Evolutionary conservation across 2,888 invertebrate genomes (phyloP).

Genomic region (Habrosyne pyritoides): DNA sequence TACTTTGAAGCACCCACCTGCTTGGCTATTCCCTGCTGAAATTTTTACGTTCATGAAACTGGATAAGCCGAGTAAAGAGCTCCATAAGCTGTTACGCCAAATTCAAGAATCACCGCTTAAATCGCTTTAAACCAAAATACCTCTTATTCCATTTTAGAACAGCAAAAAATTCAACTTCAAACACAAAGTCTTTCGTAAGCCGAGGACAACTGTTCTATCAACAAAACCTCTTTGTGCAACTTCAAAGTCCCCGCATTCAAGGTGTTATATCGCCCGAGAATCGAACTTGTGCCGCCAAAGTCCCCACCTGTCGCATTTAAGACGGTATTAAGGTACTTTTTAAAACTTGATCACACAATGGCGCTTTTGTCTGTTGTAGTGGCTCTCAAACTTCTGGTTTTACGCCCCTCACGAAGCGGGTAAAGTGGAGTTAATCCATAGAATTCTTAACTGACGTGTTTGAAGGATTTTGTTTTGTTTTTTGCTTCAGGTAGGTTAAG

Average conservation of each 20-base stretch:
- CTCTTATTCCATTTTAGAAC: too few relatives aligned
- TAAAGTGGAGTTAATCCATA: background rate
- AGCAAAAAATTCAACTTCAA: background rate
- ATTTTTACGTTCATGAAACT: too few relatives aligned
- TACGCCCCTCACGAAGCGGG: background rate
- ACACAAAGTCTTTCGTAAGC: background rate
- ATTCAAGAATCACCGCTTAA: too few relatives aligned
- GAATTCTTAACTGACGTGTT: background rate
- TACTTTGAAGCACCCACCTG: too few relatives aligned
- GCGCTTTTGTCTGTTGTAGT: conserved; percentile 2
- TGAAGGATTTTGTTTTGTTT: too few relatives aligned
- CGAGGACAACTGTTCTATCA: background rate
- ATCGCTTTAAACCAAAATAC: too few relatives aligned
- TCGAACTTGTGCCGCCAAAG: background rate
- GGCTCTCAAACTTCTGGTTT: background rate
- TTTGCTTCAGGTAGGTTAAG: background rate
- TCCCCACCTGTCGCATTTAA: background rate
- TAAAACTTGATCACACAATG: conserved; percentile 3
- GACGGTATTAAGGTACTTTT: conserved; percentile 2
- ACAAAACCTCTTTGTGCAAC: background rate
- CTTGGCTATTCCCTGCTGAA: too few relatives aligned
- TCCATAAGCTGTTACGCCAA: too few relatives aligned
- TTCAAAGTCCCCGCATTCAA: background rate
- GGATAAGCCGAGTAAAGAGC: too few relatives aligned
- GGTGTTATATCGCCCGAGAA: background rate